These are phyloP conservation scores for Cyaniris semiargus DNA, from an alignment of 2,888 invertebrate species.

Conservation along the genomic window DNA sequence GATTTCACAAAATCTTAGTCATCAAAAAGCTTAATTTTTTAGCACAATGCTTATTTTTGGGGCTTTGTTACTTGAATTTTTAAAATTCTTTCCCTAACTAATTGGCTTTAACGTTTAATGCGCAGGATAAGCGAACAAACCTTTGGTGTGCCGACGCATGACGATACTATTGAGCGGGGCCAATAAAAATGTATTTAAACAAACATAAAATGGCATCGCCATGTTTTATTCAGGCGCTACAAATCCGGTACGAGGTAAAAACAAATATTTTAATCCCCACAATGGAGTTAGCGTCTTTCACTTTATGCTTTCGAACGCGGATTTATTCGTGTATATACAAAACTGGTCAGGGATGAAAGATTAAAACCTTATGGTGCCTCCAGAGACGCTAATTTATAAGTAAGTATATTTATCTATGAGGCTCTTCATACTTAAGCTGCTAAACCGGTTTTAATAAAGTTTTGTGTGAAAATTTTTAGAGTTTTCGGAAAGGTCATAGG, in stretches of 20 bases:
- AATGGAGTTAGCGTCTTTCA: conserved; percentile 69
- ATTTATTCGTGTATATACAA: not conserved
- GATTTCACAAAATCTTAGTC: too few relatives aligned
- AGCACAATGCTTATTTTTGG: not conserved
- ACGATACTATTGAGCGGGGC: not conserved
- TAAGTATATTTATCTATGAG: not conserved
- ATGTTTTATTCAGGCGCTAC: conserved; percentile 74
- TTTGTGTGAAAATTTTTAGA: too few relatives aligned
- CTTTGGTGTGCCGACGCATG: conserved; percentile 1
- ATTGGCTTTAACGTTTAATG: not conserved
- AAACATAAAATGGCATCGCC: conserved; percentile 58
- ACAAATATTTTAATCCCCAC: conserved; percentile 77
- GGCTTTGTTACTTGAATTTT: not conserved
- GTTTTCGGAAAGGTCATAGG: too few relatives aligned
- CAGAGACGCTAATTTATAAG: not conserved
- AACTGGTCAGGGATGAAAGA: not conserved
- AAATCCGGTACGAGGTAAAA: conserved; percentile 71
- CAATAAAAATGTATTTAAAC: conserved; percentile 62
- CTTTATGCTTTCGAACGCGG: not conserved
- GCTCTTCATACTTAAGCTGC: too few relatives aligned
- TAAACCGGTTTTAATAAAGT: too few relatives aligned
- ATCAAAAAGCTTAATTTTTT: not conserved
- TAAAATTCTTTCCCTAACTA: not conserved
- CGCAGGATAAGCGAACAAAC: not conserved
- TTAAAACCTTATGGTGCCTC: not conserved